These are phyloP conservation scores for Stramonita haemastoma DNA, from an alignment of 2,888 invertebrate genomes.

Conservation along the genomic window DNA sequence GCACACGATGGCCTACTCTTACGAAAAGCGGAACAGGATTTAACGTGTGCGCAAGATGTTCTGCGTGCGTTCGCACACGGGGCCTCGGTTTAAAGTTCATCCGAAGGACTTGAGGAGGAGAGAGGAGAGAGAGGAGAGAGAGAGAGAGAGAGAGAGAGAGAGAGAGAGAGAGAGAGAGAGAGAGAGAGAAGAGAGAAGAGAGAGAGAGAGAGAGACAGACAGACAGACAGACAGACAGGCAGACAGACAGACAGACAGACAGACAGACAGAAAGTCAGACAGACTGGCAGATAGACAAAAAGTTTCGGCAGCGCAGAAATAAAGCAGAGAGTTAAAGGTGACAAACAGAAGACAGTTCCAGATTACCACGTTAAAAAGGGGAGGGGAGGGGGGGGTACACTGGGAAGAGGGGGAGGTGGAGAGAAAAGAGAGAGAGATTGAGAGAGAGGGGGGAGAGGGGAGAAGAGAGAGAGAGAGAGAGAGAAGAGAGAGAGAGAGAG, in stretches of 20 bases:
- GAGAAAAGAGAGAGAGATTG: conserved; percentile 18
- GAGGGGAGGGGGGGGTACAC: background rate
- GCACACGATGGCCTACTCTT: too few species aligned
- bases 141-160: background rate
- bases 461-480: conserved; percentile 23
- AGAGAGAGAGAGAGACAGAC: background rate
- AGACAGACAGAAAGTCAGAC: background rate
- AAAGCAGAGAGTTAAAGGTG: background rate
- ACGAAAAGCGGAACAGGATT: too few species aligned
- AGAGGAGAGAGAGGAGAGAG: background rate
- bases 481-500: conserved; percentile 20
- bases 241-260: too few species aligned
- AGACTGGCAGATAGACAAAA: background rate
- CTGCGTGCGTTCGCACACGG: too few species aligned
- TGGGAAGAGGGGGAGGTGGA: conserved; percentile 8
- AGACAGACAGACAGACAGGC: too few species aligned
- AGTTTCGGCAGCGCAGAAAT: background rate
- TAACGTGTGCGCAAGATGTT: too few species aligned
- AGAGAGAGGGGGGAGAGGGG: background rate
- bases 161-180: background rate
- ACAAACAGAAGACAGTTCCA: background rate
- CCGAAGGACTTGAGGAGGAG: too few species aligned
- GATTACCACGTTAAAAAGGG: background rate
- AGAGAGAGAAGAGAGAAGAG: background rate
- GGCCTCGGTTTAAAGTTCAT: too few species aligned